Base-by-base conservation (phyloP, 1,140 invertebrate species). In the Watersipora subatra region DNA sequence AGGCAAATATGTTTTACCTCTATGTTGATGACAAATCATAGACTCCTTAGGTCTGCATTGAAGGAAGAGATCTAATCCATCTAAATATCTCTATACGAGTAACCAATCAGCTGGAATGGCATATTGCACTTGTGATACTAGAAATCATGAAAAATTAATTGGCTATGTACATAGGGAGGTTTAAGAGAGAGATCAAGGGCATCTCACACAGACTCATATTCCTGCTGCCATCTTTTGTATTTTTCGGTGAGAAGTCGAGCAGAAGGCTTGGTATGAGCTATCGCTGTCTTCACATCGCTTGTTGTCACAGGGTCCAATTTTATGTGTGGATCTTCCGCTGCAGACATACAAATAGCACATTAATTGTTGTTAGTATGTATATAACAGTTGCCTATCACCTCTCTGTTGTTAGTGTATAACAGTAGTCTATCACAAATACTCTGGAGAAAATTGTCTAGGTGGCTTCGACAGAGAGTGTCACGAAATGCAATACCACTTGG, bases 261-360 rank as follows among this genome's bases (percentile, higher is more conserved):
- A 17, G 79, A 80, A 25, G 83, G 83, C 74, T 82, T 84, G 15
- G 81, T 84, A 63, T 76, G 72, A 65, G 75, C 69, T 28, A 84
- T 67, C 7, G 82, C 82, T 62, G 69, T 65, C 67, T 80, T 69
- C n/a, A 84, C 79, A 75, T 84, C 83, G 1, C 71, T 64, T 28
- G 79, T 84, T 34, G 69, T 77, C 27, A 84, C 81, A 55, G 75
- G 73, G 64, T 83, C 78, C n/a, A 84, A 66, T 57, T 75, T 70
- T 25, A 83, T 73, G 64, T 80, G 74, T 24, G 81, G 68, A 20
- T 76, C 76, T 62, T 77, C 71, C 65, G 76, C 80, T 76, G 71
- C 63, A 74, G 73, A n/a, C n/a, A 24, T 22, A 17, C 57, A 29
- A 64, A 28, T 3, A 27, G 17, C 25, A 57, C 12, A 17, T 15